Base-by-base conservation (phyloP, 23 tunicate species). In the Trididemnum clinides region DNA sequence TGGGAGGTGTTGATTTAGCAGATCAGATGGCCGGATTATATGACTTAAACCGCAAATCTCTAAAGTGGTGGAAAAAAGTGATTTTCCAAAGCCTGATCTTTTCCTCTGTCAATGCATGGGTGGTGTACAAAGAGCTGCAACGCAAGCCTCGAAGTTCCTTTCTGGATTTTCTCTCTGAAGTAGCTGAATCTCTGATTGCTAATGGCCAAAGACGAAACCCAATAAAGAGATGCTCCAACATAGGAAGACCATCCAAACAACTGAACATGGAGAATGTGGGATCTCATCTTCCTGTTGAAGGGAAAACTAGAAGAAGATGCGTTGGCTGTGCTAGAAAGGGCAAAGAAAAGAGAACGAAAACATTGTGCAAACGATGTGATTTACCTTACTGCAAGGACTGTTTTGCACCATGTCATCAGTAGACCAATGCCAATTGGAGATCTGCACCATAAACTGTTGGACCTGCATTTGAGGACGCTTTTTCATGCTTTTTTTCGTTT, bases 21-120 rank as follows among this genome's bases (percentile, higher is more conserved):
- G 83, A 78, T 57, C 83, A 78, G 66, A 78, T 78, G 66, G 83
- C 83, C 50, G 83, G 83, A 12, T 57, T 78, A 37, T 78, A 78
- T 78, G 83, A 78, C 38, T 31, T 78, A 18, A 69, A 78, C 69
- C 22, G 83, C 4, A 78, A 78, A 51, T 78, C 83, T 31, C 25
- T 30, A 25, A 75, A 75, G 62, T 75, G 81, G 81, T 75, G 81
- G 81, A 75, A 75, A 38, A 75, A 78, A 28, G 66, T 78, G 26
- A 25, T 78, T 50, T 78, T 18, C 50, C 65, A 69, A 27, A 51
- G 26, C 28, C 66, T 78, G 66, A 19, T 57, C 49, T 51, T 50
- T 51, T 51, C 69, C 22, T 22, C 83, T 51, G 83, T 78, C 65
- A 78, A 78, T 51, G 66, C 83, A 51, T 78, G 66, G 69, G 69